Conservation (phyloP, 2,888 invertebrate species). For the Mesoligia furuncula region DNA sequence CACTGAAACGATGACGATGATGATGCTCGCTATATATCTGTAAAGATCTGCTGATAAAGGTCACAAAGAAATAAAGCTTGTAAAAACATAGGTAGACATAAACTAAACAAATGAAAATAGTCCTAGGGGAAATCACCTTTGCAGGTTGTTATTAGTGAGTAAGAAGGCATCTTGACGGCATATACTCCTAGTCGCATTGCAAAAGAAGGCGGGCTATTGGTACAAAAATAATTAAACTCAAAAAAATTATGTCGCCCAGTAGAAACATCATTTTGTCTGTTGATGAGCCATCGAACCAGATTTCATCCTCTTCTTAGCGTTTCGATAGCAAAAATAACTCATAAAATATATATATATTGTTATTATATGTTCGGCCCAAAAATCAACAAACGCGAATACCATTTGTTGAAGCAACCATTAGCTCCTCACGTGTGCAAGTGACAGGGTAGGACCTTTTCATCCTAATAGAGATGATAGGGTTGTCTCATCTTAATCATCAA, state of each 20-base stretch:
- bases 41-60: background rate
- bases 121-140: slow-evolving; percentile 6
- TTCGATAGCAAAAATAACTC: background rate
- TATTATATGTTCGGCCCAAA: background rate
- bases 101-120: background rate
- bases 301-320: background rate
- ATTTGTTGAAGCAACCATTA: background rate
- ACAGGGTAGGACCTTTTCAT: background rate
- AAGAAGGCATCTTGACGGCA: background rate
- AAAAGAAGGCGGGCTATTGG: background rate
- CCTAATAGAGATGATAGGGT: too few species aligned
- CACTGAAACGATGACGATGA: too few species aligned
- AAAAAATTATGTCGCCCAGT: background rate
- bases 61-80: background rate
- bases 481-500: too few species aligned
- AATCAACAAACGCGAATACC: background rate
- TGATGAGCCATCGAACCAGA: background rate
- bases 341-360: background rate
- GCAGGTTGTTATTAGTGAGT: background rate
- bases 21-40: background rate
- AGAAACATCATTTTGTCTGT: background rate
- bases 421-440: background rate
- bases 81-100: background rate
- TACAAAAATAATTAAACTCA: background rate
- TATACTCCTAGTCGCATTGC: background rate